Conservation (phyloP, 1,140 invertebrate genomes). For the Diachasma alloeum region DNA sequence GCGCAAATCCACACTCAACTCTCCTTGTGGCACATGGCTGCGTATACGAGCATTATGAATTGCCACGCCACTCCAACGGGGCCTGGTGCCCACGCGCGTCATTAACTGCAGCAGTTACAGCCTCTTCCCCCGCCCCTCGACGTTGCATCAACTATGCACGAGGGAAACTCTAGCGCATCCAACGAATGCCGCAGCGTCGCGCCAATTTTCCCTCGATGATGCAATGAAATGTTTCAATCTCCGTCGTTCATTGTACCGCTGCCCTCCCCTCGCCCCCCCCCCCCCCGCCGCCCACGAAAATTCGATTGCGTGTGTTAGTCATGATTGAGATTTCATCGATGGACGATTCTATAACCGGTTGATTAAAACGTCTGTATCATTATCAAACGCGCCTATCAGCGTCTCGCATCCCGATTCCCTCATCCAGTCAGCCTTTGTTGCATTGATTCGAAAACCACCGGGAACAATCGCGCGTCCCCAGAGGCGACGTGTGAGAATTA, state of each 20-base stretch:
- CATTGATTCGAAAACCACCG: background rate
- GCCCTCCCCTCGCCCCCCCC: no score
- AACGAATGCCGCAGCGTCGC: background rate
- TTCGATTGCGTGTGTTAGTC: background rate
- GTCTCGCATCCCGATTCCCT: background rate
- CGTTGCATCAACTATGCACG: background rate
- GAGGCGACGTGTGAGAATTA: background rate
- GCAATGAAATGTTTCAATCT: background rate
- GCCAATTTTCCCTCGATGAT: background rate
- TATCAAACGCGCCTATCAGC: background rate
- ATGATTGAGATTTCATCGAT: background rate
- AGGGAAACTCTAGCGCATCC: background rate
- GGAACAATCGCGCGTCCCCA: background rate
- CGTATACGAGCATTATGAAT: slow-evolving; percentile 21
- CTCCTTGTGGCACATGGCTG: slow-evolving; percentile 1
- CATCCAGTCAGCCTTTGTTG: background rate
- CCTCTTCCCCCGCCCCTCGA: background rate
- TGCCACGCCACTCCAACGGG: background rate
- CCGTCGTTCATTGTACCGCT: background rate
- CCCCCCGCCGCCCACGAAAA: no score
- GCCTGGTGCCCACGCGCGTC: background rate
- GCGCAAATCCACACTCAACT: slow-evolving; percentile 11
- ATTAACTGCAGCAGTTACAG: background rate
- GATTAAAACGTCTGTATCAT: background rate
- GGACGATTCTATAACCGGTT: background rate